Evolutionary conservation across 2,888 invertebrate species (phyloP).

Genomic region (Listrodromus nycthemerus): DNA sequence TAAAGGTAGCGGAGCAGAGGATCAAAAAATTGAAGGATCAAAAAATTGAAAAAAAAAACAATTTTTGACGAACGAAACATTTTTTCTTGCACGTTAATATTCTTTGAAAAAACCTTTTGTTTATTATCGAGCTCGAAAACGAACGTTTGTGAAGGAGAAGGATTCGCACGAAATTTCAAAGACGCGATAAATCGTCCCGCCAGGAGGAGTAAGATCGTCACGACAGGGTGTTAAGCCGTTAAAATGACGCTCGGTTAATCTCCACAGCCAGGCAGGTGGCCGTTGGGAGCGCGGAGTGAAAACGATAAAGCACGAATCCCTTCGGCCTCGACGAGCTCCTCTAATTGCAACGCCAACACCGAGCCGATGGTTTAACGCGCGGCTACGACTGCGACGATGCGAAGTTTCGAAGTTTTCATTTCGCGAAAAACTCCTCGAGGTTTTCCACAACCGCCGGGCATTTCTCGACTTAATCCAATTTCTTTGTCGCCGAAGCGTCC

Average conservation of each 20-base stretch:
- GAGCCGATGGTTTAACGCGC: constrained; percentile 32
- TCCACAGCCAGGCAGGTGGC: background rate
- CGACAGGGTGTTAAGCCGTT: constrained; percentile 37
- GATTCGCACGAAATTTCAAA: background rate
- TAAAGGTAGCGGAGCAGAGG: background rate
- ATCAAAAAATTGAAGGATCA: constrained; percentile 16
- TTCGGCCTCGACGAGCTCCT: constrained; percentile 71
- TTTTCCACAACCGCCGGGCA: constrained; percentile 41
- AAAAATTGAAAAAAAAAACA: background rate
- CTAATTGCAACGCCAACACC: constrained; percentile 62
- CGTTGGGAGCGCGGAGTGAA: constrained; percentile 15
- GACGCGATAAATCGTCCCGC: background rate
- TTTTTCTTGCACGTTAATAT: no score
- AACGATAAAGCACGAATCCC: constrained; percentile 71
- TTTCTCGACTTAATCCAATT: constrained; percentile 58
- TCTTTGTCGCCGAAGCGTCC: constrained; percentile 41
- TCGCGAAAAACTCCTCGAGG: constrained; percentile 42
- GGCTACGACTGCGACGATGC: background rate
- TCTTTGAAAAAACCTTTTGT: no score
- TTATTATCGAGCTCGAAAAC: background rate
- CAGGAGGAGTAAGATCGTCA: constrained; percentile 18
- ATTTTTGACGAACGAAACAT: background rate
- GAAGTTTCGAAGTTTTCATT: constrained; percentile 60
- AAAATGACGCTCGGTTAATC: constrained; percentile 56
- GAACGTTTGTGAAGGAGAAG: background rate